These are phyloP conservation scores for Tragulus kanchil DNA, from an alignment of 2,113 vertebrate genomes.

Conservation along the genomic window DNA sequence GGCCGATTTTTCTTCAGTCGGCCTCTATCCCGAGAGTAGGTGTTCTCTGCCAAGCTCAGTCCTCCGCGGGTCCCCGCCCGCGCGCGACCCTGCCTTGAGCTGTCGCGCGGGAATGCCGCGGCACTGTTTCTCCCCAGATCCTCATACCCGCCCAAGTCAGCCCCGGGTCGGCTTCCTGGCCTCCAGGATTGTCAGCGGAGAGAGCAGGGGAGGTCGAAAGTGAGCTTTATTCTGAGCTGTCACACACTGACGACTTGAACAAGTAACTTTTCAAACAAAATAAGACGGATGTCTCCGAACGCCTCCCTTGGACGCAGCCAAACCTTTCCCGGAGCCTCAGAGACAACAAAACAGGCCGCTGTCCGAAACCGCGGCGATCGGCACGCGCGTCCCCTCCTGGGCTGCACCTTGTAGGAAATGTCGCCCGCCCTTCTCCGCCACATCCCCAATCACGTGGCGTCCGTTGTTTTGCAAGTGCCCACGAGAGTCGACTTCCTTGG, in stretches of 20 bases:
- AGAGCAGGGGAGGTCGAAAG: background rate
- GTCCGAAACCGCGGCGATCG: background rate
- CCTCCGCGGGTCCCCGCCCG: background rate
- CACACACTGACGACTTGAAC: conserved; percentile 52
- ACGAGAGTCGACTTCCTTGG: background rate
- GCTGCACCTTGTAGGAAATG: conserved; percentile 48
- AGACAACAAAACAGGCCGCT: background rate
- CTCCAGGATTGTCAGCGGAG: background rate
- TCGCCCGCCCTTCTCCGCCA: background rate
- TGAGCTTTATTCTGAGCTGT: conserved; percentile 51
- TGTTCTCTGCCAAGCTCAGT: background rate
- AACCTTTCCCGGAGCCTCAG: background rate
- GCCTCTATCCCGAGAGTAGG: background rate
- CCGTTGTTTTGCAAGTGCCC: conserved; percentile 59
- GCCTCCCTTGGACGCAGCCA: conserved; percentile 11
- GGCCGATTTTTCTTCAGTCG: background rate
- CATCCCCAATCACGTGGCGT: conserved; percentile 38
- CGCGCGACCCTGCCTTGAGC: background rate
- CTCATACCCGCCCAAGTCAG: background rate
- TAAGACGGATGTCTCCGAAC: conserved; percentile 45
- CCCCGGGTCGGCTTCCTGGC: background rate
- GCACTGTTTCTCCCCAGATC: too few relatives aligned
- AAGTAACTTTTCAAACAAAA: conserved; percentile 76
- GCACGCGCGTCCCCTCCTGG: background rate
- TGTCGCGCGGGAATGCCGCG: background rate